Base-by-base conservation (phyloP, 1,140 invertebrate species). In the Campoletis sonorensis region DNA sequence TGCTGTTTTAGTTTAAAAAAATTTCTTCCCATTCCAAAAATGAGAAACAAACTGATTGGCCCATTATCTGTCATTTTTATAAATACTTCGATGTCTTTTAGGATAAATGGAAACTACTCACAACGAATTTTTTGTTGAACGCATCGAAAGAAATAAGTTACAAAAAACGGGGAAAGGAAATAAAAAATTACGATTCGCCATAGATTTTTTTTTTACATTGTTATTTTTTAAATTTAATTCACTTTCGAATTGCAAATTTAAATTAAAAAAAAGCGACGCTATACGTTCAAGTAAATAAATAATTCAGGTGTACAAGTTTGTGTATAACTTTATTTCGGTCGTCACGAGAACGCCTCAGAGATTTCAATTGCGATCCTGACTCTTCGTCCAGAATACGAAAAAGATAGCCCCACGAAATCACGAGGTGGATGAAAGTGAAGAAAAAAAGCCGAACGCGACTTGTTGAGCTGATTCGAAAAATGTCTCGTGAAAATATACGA, bases 361-460 rank as follows among this genome's bases (percentile, higher is more conserved):
- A 54, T 54, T 54, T 21, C 51, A 54, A n/a, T 18, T 54, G 51
- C 51, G 51, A 54, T 54, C 51, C 51, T 54, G n/a, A n/a, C 11
- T n/a, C 51, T 21, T n/a, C 51, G 51, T 54, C 51, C 51, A 11
- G 51, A 54, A 54, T 54, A 54, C 51, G n/a, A 54, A 54, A 54
- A 18, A 8, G 16, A n/a, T 54, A n/a, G n/a, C n/a, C 16, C 16
- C n/a, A 18, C 51, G 51, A 54, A 54, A 54, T n/a, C 51, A 54
- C 51, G 51, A 54, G 4, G 51, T 54, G 51, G 51, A 1, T 4
- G n/a, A 54, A 45, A 45, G 40, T 45, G 7, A 54, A 16, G 15
- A 54, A 54, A 54, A 54, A 54, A 54, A 16, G 1, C 51, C 18
- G 51, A 18, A 54, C n/a, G 51, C 51, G 51, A 54, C 16, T 54